Evolutionary conservation across 2,888 invertebrate species (phyloP).

Genomic region (Metalampra italica): DNA sequence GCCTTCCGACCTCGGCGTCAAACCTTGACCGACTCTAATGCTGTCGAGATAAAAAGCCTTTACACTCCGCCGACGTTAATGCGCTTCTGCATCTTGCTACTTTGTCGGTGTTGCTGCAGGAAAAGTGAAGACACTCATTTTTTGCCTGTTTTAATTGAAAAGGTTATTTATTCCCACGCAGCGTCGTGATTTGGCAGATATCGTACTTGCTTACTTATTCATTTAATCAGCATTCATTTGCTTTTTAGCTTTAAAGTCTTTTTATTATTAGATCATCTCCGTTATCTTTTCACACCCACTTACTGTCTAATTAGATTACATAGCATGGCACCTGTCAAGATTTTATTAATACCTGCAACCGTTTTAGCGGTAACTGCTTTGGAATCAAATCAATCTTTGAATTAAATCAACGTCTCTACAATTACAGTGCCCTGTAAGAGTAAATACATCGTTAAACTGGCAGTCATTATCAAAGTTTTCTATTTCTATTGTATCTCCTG

Average conservation of each 20-base stretch:
- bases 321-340: not conserved
- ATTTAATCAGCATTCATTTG: not conserved
- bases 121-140: conserved; percentile 9
- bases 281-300: not conserved
- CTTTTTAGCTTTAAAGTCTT: not conserved
- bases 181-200: not conserved
- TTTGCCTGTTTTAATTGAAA: conserved; percentile 5
- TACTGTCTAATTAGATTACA: not conserved
- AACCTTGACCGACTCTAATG: conserved; percentile 44
- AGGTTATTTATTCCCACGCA: conserved; percentile 16
- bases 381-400: too few relatives aligned
- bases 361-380: not conserved
- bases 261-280: not conserved
- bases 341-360: not conserved
- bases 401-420: not conserved
- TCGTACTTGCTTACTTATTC: not conserved
- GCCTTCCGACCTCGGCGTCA: conserved; percentile 37
- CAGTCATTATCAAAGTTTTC: not conserved
- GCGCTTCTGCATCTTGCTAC: conserved; percentile 5
- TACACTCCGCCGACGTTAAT: conserved; percentile 2
- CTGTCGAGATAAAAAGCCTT: conserved; percentile 21
- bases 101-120: conserved; percentile 3
- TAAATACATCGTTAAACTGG: not conserved
- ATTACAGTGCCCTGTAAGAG: not conserved
- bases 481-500: not conserved